Evolutionary conservation across 2,113 vertebrate species (phyloP).

Genomic region (Typhlomys cinereus): DNA sequence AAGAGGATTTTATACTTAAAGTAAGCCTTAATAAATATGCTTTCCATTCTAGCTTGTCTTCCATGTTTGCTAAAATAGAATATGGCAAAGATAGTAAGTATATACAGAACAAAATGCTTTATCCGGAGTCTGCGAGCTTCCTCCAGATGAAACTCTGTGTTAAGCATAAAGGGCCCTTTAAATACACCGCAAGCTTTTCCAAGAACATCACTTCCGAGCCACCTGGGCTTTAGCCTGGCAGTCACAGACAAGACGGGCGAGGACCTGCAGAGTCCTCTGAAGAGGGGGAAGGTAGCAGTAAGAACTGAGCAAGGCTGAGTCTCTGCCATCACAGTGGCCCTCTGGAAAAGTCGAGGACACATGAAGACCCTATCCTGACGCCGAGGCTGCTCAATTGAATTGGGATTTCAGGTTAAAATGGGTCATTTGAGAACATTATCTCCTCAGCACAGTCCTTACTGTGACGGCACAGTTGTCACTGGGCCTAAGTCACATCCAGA

Average conservation of each 20-base stretch:
- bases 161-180: background rate
- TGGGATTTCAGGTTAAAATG: background rate
- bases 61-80: slow-evolving; percentile 54
- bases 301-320: background rate
- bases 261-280: background rate
- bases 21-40: background rate
- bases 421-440: background rate
- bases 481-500: background rate
- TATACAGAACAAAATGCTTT: slow-evolving; percentile 39
- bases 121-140: slow-evolving; percentile 23
- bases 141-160: slow-evolving; percentile 6
- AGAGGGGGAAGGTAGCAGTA: background rate
- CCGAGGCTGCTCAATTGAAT: background rate
- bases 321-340: background rate
- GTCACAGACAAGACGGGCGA: background rate
- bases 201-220: background rate
- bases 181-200: slow-evolving; percentile 19
- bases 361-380: background rate
- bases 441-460: background rate
- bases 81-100: slow-evolving; percentile 54
- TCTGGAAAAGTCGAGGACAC: background rate
- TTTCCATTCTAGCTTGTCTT: slow-evolving; percentile 37
- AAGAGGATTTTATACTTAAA: background rate
- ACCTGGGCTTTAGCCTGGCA: background rate
- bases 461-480: background rate